phyloP scores from a whole-genome alignment of 2,888 invertebrate genomes.

The Cephus pygmeus region DNA sequence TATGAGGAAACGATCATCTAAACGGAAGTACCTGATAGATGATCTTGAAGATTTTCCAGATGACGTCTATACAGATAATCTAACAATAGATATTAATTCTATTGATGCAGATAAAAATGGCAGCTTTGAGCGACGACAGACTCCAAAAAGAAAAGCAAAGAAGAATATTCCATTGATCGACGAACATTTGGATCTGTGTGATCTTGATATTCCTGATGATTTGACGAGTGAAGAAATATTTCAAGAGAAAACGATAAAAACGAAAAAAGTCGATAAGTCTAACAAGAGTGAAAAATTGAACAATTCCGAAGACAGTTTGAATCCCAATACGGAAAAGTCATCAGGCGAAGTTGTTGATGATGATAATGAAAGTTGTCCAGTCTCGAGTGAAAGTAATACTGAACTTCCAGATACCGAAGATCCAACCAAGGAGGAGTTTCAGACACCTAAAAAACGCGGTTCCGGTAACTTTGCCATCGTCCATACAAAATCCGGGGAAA shows the following conservation, averaged over 20 bases:
- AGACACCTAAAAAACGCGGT: conserved; percentile 48
- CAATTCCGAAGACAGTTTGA: background rate
- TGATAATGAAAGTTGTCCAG: background rate
- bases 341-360: conserved; percentile 26
- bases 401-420: background rate
- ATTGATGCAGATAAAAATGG: conserved; percentile 6
- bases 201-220: background rate
- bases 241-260: background rate
- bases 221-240: conserved; percentile 7
- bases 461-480: conserved; percentile 58
- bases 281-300: conserved; percentile 8
- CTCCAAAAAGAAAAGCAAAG: conserved; percentile 29
- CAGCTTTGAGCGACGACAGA: conserved; percentile 5
- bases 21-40: conserved; percentile 21
- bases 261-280: background rate
- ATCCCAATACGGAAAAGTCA: conserved; percentile 2
- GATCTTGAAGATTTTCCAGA: conserved; percentile 15
- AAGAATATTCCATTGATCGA: conserved; percentile 37
- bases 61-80: conserved; percentile 23
- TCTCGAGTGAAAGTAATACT: background rate
- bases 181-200: conserved; percentile 34
- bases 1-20: conserved; percentile 32
- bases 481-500: conserved; percentile 59
- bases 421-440: conserved; percentile 34
- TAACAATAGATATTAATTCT: conserved; percentile 27